phyloP scores from a whole-genome alignment of 2,797 vertebrate species.

The Gobionotothen gibberifrons region DNA sequence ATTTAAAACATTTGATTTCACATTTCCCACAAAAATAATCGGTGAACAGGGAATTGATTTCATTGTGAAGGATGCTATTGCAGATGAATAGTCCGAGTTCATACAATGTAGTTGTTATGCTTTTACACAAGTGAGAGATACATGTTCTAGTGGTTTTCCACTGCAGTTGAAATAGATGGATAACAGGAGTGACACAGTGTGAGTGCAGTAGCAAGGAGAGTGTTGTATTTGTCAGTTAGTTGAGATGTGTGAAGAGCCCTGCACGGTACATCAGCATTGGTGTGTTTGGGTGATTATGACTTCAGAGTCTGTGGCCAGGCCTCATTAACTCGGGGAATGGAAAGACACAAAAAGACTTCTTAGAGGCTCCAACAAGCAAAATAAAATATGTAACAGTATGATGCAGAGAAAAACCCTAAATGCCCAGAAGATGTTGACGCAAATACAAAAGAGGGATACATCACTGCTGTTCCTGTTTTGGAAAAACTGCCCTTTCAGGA shows the following conservation, averaged over 20 bases:
- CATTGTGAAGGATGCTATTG: not conserved
- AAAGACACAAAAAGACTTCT: conserved; percentile 24
- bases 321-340: conserved; percentile 58
- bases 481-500: conserved; percentile 1
- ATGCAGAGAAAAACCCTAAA: not conserved
- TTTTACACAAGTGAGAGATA: not conserved
- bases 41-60: conserved; percentile 8
- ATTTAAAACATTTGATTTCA: not conserved
- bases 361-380: conserved; percentile 15
- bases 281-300: conserved; percentile 51
- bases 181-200: conserved; percentile 5
- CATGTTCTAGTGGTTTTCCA: conserved; percentile 6
- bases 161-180: conserved; percentile 7
- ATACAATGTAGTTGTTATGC: not conserved
- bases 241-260: conserved; percentile 19
- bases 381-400: conserved; percentile 21
- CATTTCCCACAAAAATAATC: not conserved
- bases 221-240: conserved; percentile 14
- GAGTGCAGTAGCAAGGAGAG: conserved; percentile 13
- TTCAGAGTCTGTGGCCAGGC: conserved; percentile 33
- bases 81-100: not conserved
- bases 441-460: not conserved
- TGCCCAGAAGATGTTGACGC: not conserved
- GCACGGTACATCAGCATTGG: conserved; percentile 33
- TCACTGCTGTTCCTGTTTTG: conserved; percentile 1